phyloP scores from a whole-genome alignment of 2,797 vertebrate species.

The Megalops cyprinoides region DNA sequence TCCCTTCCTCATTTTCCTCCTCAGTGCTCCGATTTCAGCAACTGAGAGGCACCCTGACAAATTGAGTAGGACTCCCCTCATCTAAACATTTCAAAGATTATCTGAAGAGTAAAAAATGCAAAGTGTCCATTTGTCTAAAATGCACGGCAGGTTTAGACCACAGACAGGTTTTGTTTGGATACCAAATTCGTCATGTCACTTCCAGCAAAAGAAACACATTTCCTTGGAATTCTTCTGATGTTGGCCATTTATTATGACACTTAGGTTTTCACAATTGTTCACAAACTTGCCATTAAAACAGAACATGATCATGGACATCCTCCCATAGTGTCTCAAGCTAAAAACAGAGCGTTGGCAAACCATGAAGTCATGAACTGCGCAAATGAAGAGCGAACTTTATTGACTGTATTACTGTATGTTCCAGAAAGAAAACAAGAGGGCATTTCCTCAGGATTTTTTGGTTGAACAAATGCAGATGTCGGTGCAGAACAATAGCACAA shows the following conservation, averaged over 20 bases:
- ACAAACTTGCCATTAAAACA: neutral
- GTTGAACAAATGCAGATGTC: slow-evolving; percentile 71
- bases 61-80: neutral
- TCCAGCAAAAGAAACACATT: neutral
- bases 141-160: neutral
- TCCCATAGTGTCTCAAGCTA: neutral
- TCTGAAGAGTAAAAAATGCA: no score
- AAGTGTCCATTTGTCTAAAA: neutral
- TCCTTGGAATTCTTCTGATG: neutral
- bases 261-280: neutral
- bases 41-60: neutral
- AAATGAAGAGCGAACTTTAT: no score
- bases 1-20: neutral
- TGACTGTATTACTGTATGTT: no score
- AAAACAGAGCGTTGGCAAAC: neutral
- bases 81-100: neutral
- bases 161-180: no score
- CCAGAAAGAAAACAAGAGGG: neutral
- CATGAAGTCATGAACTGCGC: neutral
- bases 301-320: neutral
- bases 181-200: neutral
- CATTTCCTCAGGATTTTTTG: slow-evolving; percentile 53
- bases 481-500: slow-evolving; percentile 56
- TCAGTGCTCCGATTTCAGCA: neutral
- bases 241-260: neutral